A percentile compares a stretch with the other conserved stretches of the same genome.
Evolutionary conservation across 1,140 invertebrate genomes (phyloP).

Genomic region (Neodiprion virginianus): DNA sequence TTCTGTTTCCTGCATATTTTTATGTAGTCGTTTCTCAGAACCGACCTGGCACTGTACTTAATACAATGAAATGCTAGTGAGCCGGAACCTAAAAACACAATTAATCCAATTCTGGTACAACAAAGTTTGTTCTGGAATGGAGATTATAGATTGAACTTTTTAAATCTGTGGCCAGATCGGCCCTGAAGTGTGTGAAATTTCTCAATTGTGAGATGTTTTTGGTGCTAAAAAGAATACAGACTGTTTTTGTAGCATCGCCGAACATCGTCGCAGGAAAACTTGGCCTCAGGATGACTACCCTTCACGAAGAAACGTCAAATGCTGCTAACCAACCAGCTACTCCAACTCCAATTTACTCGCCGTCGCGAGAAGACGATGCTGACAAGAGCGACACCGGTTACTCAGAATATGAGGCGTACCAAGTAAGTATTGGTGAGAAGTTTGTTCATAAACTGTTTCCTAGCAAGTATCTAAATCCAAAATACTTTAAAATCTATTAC

Average conservation of each 20-base stretch:
- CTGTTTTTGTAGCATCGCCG: conserved; percentile 74
- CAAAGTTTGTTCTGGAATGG: neutral
- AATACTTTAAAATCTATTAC: no score
- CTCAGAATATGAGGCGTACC: conserved; percentile 67
- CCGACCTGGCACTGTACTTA: conserved; percentile 38
- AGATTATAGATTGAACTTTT: neutral
- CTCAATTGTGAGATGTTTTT: neutral
- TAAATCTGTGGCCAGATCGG: conserved; percentile 13
- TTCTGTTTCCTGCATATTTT: conserved; percentile 38
- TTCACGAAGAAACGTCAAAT: conserved; percentile 79
- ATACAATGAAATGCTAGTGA: conserved; percentile 1
- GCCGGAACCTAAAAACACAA: neutral
- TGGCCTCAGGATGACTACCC: conserved; percentile 87
- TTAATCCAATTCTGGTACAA: neutral
- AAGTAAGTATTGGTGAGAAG: conserved; percentile 36
- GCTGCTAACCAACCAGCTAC: conserved; percentile 42
- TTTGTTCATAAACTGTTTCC: neutral
- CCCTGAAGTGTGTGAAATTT: conserved; percentile 10
- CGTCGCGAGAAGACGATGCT: conserved; percentile 60
- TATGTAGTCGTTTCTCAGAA: conserved; percentile 36
- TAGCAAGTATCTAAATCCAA: no score
- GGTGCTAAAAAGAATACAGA: conserved; percentile 10
- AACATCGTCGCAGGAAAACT: conserved; percentile 80
- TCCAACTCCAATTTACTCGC: conserved; percentile 59
- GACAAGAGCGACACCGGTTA: conserved; percentile 69